These are phyloP conservation scores for Incurvaria masculella DNA, from an alignment of 2,888 invertebrate species.

Conservation along the genomic window DNA sequence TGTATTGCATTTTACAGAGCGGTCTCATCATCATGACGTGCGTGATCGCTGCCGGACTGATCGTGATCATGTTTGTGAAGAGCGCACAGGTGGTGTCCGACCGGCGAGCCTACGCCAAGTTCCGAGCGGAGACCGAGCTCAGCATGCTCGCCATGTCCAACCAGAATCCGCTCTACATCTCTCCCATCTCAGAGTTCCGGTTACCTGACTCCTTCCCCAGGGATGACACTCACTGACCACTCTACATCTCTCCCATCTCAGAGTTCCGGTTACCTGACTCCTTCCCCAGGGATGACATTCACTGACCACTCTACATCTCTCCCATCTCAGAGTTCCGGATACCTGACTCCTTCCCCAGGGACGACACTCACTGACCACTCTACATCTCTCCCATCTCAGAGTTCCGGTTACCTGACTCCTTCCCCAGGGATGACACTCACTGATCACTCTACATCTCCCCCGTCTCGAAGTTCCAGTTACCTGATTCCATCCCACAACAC, in stretches of 20 bases:
- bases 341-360: conserved; percentile 48
- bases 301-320: conserved; percentile 20
- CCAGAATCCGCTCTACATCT: conserved; percentile 61
- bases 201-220: conserved; percentile 52
- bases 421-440: conserved; percentile 40
- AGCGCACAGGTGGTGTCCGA: conserved; percentile 45
- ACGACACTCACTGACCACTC: conserved; percentile 53
- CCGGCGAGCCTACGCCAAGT: conserved; percentile 52
- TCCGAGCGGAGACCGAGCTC: conserved; percentile 40
- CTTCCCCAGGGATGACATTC: conserved; percentile 39
- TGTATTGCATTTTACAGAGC: conserved; percentile 14
- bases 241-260: conserved; percentile 61
- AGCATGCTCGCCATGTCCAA: conserved; percentile 38
- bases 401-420: conserved; percentile 53
- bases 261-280: conserved; percentile 53
- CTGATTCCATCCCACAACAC: conserved; percentile 43
- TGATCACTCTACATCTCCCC: conserved; percentile 63
- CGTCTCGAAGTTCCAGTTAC: conserved; percentile 52
- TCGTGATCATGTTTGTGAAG: conserved; percentile 38
- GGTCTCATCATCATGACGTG: conserved; percentile 37
- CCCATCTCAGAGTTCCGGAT: conserved; percentile 47
- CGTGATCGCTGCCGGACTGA: conserved; percentile 45
- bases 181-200: conserved; percentile 54
- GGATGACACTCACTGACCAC: conserved; percentile 46
- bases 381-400: conserved; percentile 59